Percentiles rank a stretch among this genome's conserved stretches.
phyloP scores from a whole-genome alignment of 1,140 invertebrate genomes.

The Drosophila paulistorum region DNA sequence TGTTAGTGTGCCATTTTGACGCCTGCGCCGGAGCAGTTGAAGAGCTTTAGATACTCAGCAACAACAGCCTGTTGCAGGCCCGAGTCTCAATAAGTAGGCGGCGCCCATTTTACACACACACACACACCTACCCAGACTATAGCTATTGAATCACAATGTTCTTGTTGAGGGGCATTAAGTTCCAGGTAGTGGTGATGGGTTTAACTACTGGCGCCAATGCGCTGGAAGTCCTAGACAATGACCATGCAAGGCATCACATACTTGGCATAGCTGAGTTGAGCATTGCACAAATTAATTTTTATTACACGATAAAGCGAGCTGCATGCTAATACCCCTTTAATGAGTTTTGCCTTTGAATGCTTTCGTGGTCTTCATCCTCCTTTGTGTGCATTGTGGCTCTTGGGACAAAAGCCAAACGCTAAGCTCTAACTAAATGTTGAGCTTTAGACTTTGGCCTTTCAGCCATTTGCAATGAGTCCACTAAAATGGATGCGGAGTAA shows the following conservation, averaged over 20 bases:
- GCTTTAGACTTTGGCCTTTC: slow-evolving; percentile 52
- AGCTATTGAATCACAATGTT: not conserved
- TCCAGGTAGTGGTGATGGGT: slow-evolving; percentile 35
- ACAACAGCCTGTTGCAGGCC: slow-evolving; percentile 71
- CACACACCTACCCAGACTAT: not conserved
- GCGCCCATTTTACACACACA: slow-evolving; percentile 13
- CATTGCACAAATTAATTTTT: slow-evolving; percentile 57
- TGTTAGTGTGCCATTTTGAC: slow-evolving; percentile 71
- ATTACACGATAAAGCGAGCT: slow-evolving; percentile 59
- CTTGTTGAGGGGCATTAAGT: slow-evolving; percentile 23
- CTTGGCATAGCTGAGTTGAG: slow-evolving; percentile 42
- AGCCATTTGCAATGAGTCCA: not conserved
- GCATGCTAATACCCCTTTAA: slow-evolving; percentile 73
- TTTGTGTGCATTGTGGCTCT: slow-evolving; percentile 18
- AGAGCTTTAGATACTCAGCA: slow-evolving; percentile 40
- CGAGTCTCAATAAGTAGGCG: slow-evolving; percentile 27
- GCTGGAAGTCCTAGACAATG: slow-evolving; percentile 72
- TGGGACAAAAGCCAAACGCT: slow-evolving; percentile 32
- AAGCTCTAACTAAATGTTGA: slow-evolving; percentile 52
- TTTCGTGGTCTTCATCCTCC: slow-evolving; percentile 2
- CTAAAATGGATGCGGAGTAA: not conserved
- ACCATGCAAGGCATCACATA: slow-evolving; percentile 44
- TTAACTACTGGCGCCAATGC: slow-evolving; percentile 40
- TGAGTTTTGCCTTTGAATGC: slow-evolving; percentile 52
- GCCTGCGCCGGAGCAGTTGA: slow-evolving; percentile 47